Evolutionary conservation across 2,888 invertebrate genomes (phyloP).

Genomic region (Agrotis segetum): DNA sequence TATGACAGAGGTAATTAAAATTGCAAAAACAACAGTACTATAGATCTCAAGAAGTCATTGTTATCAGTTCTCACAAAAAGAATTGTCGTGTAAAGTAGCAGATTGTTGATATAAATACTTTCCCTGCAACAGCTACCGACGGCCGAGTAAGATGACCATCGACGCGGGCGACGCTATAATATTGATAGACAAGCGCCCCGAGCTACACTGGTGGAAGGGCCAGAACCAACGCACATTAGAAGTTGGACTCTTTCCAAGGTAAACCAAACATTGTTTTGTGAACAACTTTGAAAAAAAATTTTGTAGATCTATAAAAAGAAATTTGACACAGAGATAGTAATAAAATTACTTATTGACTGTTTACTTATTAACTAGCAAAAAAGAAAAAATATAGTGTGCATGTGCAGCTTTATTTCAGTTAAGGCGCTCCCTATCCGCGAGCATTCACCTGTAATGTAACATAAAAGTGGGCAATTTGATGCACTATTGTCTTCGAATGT

Average conservation of each 20-base stretch:
- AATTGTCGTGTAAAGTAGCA: conserved; percentile 20
- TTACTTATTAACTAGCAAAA: neutral
- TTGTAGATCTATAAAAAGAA: neutral
- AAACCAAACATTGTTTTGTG: conserved; percentile 25
- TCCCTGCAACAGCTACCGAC: conserved; percentile 78
- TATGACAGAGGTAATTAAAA: conserved; percentile 5
- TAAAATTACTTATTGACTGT: too few relatives aligned
- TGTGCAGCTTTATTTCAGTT: neutral
- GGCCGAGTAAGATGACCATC: conserved; percentile 94
- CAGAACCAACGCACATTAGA: conserved; percentile 97
- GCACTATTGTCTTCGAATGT: too few relatives aligned
- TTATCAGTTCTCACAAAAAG: conserved; percentile 41
- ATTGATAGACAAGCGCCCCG: conserved; percentile 96
- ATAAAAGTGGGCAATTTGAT: too few relatives aligned
- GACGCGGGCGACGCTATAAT: conserved; percentile 96
- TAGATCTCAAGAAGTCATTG: conserved; percentile 39
- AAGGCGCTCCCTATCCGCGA: too few relatives aligned
- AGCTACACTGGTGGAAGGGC: conserved; percentile 98
- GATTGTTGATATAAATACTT: conserved; percentile 43
- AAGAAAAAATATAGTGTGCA: neutral
- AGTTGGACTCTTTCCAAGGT: conserved; percentile 97
- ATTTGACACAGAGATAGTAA: too few relatives aligned
- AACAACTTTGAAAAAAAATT: neutral
- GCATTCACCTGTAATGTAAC: too few relatives aligned
- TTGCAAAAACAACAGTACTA: conserved; percentile 23